phyloP scores from a whole-genome alignment of 2,113 vertebrate genomes.

The Zapornia atra region DNA sequence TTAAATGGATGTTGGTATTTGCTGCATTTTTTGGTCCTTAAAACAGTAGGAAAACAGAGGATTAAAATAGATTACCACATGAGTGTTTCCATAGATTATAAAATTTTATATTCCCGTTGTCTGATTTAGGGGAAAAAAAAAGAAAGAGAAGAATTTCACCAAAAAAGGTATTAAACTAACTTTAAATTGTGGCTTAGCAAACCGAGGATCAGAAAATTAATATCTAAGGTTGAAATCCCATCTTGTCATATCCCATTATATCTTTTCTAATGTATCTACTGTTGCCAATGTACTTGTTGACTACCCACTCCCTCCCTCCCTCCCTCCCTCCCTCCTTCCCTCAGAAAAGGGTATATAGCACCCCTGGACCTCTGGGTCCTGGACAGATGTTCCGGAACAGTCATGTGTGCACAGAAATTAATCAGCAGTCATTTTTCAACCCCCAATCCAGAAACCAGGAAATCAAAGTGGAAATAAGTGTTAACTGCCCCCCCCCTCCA shows the following conservation, averaged over 20 bases:
- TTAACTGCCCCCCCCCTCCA: background rate
- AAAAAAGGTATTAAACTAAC: conserved; percentile 24
- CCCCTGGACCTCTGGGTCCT: background rate
- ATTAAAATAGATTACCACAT: conserved; percentile 50
- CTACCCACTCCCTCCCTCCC: background rate
- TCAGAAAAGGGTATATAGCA: background rate
- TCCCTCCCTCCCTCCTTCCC: too few species aligned
- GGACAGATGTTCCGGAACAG: background rate
- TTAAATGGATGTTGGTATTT: background rate
- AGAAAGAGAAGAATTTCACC: background rate
- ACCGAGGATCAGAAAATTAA: conserved; percentile 18
- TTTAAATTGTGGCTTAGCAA: conserved; percentile 38
- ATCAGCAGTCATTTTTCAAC: background rate
- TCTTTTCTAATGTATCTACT: background rate
- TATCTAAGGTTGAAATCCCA: conserved; percentile 6
- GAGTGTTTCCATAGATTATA: conserved; percentile 16
- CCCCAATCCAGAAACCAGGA: background rate
- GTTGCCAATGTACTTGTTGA: background rate
- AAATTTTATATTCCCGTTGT: conserved; percentile 29
- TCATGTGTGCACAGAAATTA: background rate
- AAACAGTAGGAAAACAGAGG: background rate
- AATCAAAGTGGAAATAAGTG: background rate
- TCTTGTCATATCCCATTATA: background rate
- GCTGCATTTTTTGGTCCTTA: background rate
- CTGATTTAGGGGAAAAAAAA: background rate